Conservation (phyloP, 1,140 invertebrate species). For the Bombus breviceps region DNA sequence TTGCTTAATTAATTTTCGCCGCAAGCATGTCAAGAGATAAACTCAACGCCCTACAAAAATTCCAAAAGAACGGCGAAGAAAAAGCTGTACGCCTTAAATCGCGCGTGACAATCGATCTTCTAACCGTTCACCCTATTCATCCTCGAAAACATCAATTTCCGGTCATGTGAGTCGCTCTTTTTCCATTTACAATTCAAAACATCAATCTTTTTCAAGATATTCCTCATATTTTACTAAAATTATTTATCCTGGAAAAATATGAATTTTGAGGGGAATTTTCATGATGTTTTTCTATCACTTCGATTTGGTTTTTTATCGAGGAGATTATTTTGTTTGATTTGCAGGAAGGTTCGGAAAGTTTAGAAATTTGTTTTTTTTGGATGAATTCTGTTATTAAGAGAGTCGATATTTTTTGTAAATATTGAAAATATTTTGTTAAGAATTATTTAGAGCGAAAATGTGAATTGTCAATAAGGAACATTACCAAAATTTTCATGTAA, state of each 20-base stretch:
- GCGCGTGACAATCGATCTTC: neutral
- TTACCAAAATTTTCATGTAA: too few relatives aligned
- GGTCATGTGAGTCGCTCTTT: too few relatives aligned
- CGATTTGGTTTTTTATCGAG: too few relatives aligned
- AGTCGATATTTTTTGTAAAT: too few relatives aligned
- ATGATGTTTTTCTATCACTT: too few relatives aligned
- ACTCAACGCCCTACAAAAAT: constrained; percentile 13
- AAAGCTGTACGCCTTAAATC: neutral
- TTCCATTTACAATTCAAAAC: neutral
- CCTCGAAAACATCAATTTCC: neutral
- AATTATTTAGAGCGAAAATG: too few relatives aligned
- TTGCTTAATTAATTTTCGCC: constrained; percentile 44
- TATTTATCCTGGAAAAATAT: neutral
- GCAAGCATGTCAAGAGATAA: constrained; percentile 45
- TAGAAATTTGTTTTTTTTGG: too few relatives aligned
- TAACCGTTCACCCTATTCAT: neutral
- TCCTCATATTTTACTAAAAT: neutral
- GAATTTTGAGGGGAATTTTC: neutral
- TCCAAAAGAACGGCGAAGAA: neutral
- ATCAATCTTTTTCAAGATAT: neutral
- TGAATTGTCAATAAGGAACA: too few relatives aligned
- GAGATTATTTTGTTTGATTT: too few relatives aligned
- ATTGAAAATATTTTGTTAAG: too few relatives aligned
- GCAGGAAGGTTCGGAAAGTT: too few relatives aligned
- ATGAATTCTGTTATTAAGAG: too few relatives aligned